Percentiles rank a stretch among this genome's conserved stretches.
These are phyloP conservation scores for Hiodon tergisus DNA, from an alignment of 2,113 vertebrate species.

Conservation along the genomic window DNA sequence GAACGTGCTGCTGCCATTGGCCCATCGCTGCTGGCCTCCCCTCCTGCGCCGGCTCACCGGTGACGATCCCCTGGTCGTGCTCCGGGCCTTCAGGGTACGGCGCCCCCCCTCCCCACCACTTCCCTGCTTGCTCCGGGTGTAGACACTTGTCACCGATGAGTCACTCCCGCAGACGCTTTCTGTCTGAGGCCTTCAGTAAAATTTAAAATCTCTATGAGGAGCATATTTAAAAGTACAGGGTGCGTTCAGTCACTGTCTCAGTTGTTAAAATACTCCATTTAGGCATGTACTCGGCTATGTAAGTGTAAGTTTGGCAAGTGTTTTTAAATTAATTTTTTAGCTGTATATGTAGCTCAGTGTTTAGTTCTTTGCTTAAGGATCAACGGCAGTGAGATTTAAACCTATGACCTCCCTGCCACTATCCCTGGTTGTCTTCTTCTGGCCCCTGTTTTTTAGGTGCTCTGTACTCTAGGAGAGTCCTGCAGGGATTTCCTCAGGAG, in stretches of 20 bases:
- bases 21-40: slow-evolving; percentile 82
- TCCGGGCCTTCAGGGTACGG: slow-evolving; percentile 83
- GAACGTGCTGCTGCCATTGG: slow-evolving; percentile 81
- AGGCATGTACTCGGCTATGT: too few relatives aligned
- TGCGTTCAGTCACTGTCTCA: too few relatives aligned
- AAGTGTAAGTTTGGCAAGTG: too few relatives aligned
- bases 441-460: slow-evolving; percentile 61
- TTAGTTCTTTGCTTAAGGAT: too few relatives aligned
- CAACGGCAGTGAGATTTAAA: not conserved
- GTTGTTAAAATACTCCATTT: too few relatives aligned
- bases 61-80: slow-evolving; percentile 78
- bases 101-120: not conserved
- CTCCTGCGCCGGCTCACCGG: slow-evolving; percentile 75
- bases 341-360: not conserved
- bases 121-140: not conserved
- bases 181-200: too few relatives aligned
- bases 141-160: not conserved
- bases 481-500: slow-evolving; percentile 82
- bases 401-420: not conserved
- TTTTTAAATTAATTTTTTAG: not conserved
- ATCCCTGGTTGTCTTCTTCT: not conserved
- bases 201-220: too few relatives aligned
- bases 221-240: too few relatives aligned
- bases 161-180: too few relatives aligned
- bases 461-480: slow-evolving; percentile 69